Evolutionary conservation across 2,888 invertebrate genomes (phyloP).

Genomic region (Aspidiotus destructor): DNA sequence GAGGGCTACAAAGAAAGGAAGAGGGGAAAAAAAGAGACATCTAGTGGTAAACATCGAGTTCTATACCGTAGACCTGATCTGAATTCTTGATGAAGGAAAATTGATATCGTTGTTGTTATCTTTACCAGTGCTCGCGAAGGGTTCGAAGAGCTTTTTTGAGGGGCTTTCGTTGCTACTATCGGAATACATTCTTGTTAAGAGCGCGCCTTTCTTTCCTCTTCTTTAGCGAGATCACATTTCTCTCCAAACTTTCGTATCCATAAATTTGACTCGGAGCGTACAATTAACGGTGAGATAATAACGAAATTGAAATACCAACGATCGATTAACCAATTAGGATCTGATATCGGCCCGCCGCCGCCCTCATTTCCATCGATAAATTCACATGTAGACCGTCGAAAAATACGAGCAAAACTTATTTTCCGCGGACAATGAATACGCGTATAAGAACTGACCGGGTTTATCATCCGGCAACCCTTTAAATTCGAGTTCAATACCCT

Average conservation of each 20-base stretch:
- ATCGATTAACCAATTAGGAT: no score
- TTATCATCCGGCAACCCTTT: no score
- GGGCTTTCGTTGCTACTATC: conserved; percentile 3
- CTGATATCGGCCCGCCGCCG: no score
- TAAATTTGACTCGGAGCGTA: no score
- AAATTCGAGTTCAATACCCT: background rate
- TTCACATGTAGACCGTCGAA: no score
- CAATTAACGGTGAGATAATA: no score
- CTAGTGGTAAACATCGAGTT: conserved; percentile 29
- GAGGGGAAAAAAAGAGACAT: conserved; percentile 11
- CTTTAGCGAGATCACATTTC: background rate
- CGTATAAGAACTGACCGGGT: no score
- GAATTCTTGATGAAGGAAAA: conserved; percentile 32
- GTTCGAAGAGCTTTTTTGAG: conserved; percentile 24
- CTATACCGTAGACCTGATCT: conserved; percentile 21
- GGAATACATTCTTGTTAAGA: conserved; percentile 3
- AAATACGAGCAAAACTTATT: no score
- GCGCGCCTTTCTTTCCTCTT: background rate
- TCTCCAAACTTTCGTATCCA: background rate
- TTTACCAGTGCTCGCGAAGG: conserved; percentile 10
- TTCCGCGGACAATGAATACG: no score
- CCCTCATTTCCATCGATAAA: no score
- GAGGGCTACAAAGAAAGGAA: background rate
- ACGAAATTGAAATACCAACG: no score
- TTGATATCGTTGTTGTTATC: conserved; percentile 28